Conservation (phyloP, 1,140 invertebrate species). For the Musca domestica region DNA sequence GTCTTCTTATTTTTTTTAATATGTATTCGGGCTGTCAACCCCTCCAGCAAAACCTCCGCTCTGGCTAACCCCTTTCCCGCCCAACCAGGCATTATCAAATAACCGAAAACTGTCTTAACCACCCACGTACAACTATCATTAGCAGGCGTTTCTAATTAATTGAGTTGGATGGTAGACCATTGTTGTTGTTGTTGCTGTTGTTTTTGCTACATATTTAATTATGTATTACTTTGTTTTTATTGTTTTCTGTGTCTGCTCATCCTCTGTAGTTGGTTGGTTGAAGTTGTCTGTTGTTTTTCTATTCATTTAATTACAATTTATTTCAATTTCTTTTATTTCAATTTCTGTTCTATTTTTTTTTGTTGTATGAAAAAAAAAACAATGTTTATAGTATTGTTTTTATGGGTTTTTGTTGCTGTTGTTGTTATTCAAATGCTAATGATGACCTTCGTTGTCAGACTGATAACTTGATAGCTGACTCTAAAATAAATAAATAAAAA, state of each 20-base stretch:
- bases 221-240: constrained; percentile 1
- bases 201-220: constrained; percentile 7
- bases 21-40: background rate
- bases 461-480: constrained; percentile 6
- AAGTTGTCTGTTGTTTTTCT: background rate
- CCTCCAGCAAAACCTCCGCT: no score
- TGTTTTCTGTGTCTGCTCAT: constrained; percentile 2
- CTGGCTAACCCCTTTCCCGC: no score
- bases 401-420: background rate
- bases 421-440: constrained; percentile 1
- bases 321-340: constrained; percentile 13
- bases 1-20: background rate
- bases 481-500: no score
- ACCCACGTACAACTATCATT: constrained; percentile 16
- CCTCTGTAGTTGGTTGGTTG: background rate
- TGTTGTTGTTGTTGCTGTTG: background rate
- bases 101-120: background rate
- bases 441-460: constrained; percentile 14
- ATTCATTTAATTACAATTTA: constrained; percentile 19
- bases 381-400: background rate
- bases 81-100: background rate
- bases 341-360: background rate
- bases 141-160: constrained; percentile 13
- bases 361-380: background rate
- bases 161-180: constrained; percentile 1